Evolutionary conservation across 2,888 invertebrate species (phyloP).

Genomic region (Melitaea athalia): DNA sequence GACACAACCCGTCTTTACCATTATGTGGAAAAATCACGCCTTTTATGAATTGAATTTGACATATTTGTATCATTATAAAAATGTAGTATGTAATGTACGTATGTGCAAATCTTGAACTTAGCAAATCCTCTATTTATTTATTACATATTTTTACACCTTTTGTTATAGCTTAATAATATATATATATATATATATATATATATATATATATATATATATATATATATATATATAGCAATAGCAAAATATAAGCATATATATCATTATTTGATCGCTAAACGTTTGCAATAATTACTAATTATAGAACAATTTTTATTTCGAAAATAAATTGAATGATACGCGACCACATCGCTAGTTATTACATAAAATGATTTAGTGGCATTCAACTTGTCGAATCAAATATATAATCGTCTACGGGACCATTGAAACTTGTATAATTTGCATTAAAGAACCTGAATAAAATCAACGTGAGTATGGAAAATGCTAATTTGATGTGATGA

Average conservation of each 20-base stretch:
- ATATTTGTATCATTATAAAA: neutral
- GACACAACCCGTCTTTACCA: too few relatives aligned
- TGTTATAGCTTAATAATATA: too few relatives aligned
- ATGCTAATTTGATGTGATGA: conserved; percentile 14
- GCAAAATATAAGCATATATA: too few relatives aligned
- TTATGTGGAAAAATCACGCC: too few relatives aligned
- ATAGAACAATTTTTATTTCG: neutral
- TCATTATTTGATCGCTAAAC: too few relatives aligned
- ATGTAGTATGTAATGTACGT: too few relatives aligned
- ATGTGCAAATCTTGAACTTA: too few relatives aligned
- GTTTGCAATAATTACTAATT: neutral
- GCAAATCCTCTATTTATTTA: too few relatives aligned
- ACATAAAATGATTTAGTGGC: conserved; percentile 8
- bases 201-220: too few relatives aligned
- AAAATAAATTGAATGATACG: neutral
- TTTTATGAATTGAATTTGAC: neutral
- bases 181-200: too few relatives aligned
- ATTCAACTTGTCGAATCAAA: conserved; percentile 7
- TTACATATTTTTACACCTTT: neutral
- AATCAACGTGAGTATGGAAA: neutral
- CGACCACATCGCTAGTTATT: neutral
- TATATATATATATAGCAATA: too few relatives aligned
- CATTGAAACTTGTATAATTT: conserved; percentile 11
- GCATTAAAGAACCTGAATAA: conserved; percentile 5
- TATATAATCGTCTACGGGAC: conserved; percentile 12